Evolutionary conservation across 2,888 invertebrate species (phyloP).

Genomic region (Tenthredo distinguenda): DNA sequence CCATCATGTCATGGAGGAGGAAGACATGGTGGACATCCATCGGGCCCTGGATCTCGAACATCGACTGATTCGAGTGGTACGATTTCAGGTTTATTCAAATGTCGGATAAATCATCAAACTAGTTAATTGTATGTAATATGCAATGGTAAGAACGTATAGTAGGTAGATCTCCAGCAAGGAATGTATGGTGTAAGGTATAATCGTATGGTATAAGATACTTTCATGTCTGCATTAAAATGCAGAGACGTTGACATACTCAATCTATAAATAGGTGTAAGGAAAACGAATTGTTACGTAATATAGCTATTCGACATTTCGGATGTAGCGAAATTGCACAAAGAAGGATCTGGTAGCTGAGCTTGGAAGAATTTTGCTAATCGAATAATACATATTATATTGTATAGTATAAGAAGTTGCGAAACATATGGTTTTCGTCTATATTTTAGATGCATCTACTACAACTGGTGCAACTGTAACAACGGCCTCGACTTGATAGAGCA

Average conservation of each 20-base stretch:
- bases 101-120: not conserved
- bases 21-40: not conserved
- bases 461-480: not conserved
- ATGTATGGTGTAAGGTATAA: too few relatives aligned
- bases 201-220: too few relatives aligned
- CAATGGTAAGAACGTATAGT: not conserved
- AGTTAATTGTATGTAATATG: not conserved
- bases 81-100: not conserved
- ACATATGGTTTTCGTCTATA: not conserved
- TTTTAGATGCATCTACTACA: not conserved
- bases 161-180: not conserved
- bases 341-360: too few relatives aligned
- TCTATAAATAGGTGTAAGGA: too few relatives aligned
- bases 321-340: too few relatives aligned
- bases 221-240: too few relatives aligned
- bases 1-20: conserved; percentile 14
- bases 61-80: not conserved
- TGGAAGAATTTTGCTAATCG: not conserved
- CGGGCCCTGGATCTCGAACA: not conserved
- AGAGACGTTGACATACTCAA: too few relatives aligned
- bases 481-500: not conserved
- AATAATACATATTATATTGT: not conserved
- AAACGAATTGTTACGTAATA: too few relatives aligned
- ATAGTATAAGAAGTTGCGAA: not conserved
- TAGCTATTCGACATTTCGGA: too few relatives aligned